A percentile compares a stretch with the other conserved stretches of the same genome.
Conservation (phyloP, 2,113 vertebrate genomes). For the Gasterosteus aculeatus region DNA sequence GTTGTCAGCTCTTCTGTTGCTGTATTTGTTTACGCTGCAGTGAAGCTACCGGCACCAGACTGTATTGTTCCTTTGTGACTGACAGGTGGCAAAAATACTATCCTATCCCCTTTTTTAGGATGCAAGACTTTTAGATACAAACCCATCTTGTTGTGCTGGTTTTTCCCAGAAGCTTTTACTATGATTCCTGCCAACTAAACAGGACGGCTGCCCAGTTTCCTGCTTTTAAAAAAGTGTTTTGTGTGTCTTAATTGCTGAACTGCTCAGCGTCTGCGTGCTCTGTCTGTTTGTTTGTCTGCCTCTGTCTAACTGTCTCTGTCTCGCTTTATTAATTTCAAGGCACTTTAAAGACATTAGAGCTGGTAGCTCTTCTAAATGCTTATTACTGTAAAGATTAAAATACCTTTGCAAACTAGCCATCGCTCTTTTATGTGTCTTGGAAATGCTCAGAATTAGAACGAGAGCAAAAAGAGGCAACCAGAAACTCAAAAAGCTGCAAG, state of each 20-base stretch:
- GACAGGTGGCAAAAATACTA: slow-evolving; percentile 17
- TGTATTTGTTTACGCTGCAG: slow-evolving; percentile 32
- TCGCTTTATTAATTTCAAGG: slow-evolving; percentile 61
- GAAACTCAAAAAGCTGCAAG: slow-evolving; percentile 47
- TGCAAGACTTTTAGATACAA: not conserved
- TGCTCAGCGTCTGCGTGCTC: slow-evolving; percentile 17
- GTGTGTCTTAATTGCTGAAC: slow-evolving; percentile 2
- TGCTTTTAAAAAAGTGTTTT: slow-evolving; percentile 6
- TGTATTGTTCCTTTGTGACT: slow-evolving; percentile 14
- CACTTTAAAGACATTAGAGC: slow-evolving; percentile 60
- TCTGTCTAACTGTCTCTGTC: slow-evolving; percentile 39
- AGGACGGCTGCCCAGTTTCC: slow-evolving; percentile 19
- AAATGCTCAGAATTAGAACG: slow-evolving; percentile 40
- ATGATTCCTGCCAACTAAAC: slow-evolving; percentile 50
- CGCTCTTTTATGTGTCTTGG: slow-evolving; percentile 45
- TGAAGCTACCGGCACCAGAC: slow-evolving; percentile 26
- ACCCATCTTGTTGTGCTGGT: not conserved
- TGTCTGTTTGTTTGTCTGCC: slow-evolving; percentile 48
- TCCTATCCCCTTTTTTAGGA: slow-evolving; percentile 5
- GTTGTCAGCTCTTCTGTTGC: not conserved
- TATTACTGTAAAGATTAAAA: slow-evolving; percentile 69
- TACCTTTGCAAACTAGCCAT: slow-evolving; percentile 46
- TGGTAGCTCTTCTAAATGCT: slow-evolving; percentile 64
- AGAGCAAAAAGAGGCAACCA: slow-evolving; percentile 6
- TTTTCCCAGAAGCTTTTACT: slow-evolving; percentile 11